These are phyloP conservation scores for Tachysurus fulvidraco DNA, from an alignment of 2,113 vertebrate genomes.

Conservation along the genomic window DNA sequence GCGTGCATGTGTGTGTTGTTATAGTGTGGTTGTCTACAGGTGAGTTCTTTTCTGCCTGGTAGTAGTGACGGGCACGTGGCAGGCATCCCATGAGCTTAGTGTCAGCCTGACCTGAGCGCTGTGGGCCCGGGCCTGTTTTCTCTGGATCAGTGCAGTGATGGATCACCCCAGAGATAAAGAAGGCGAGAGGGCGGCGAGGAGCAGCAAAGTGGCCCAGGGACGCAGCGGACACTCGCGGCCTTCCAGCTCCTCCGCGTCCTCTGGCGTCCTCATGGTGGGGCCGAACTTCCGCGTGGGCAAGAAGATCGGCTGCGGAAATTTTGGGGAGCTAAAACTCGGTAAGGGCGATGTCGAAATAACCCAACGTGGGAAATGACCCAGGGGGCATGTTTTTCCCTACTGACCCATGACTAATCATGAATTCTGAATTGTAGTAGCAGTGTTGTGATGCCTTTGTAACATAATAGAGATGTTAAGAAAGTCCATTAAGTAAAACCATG, in stretches of 20 bases:
- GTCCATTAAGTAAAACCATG: neutral
- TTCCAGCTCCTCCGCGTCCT: slow-evolving; percentile 74
- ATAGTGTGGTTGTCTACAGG: slow-evolving; percentile 41
- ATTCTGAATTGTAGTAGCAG: neutral
- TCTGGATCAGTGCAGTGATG: slow-evolving; percentile 72
- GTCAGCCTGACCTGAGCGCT: slow-evolving; percentile 38
- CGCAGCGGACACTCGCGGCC: slow-evolving; percentile 79
- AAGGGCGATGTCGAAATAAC: slow-evolving; percentile 56
- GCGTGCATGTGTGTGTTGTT: neutral
- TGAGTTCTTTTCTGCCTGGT: slow-evolving; percentile 25
- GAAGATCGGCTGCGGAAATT: slow-evolving; percentile 90
- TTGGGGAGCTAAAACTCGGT: slow-evolving; percentile 88
- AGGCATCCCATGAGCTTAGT: slow-evolving; percentile 47
- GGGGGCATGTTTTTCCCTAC: neutral
- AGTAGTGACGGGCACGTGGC: slow-evolving; percentile 38
- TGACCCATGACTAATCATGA: neutral
- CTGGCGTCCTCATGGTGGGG: slow-evolving; percentile 88
- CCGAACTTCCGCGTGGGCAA: slow-evolving; percentile 91
- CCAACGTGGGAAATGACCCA: neutral
- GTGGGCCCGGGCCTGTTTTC: slow-evolving; percentile 51
- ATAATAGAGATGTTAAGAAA: neutral
- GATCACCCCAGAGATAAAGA: slow-evolving; percentile 86
- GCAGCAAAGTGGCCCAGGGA: slow-evolving; percentile 76
- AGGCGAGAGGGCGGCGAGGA: slow-evolving; percentile 80
- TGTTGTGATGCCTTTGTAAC: neutral